Evolutionary conservation across 2,113 vertebrate species (phyloP), one percentile per base, ranked within the genome.

Genomic region (Malaclemys terrapin): DNA sequence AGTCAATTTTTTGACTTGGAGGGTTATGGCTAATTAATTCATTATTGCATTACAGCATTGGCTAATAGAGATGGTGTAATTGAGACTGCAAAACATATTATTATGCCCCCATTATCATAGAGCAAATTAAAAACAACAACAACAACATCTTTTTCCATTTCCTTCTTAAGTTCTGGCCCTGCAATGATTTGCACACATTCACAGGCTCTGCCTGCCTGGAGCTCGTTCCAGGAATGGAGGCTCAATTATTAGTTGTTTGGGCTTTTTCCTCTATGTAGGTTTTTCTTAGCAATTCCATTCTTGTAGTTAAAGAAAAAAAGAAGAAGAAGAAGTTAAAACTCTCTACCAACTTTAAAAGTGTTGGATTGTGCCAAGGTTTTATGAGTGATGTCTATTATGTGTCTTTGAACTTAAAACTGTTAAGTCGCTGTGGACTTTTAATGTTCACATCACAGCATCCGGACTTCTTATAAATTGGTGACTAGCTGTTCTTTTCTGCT

Each of bases 391-490:
- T 69, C 84, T 82, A 62, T 92, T 95, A 94, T 53, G 22, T 57
- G 53, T 82, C 59, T 85, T 93, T 90, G 59, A 95, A 92, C 90
- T 91, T 88, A 82, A 84, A 96, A 95, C 90, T n/a, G 50, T 89
- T 88, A 85, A 82, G 14, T 93, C 87, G 93, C 93, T 47, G 87
- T 16, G n/a, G 93, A 95, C 79, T 72, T 53, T 42, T n/a, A 54
- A 75, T 93, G 94, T 92, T 96, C 93, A 92, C 35, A n/a, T n/a
- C 65, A 69, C 65, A 69, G 35, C 65, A 49, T 80, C 89, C 8
- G 2, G 35, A 75, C 85, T 96, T 89, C 65, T 97, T 95, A 95
- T 80, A 84, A 94, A 87, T 75, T 62, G 72, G 72, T 87, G 90
- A 65, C 95, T 93, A 95, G 90, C 56, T 88, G 84, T n/a, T 69